These are phyloP conservation scores for Rhagonycha fulva DNA, from an alignment of 2,888 invertebrate genomes.

Conservation along the genomic window DNA sequence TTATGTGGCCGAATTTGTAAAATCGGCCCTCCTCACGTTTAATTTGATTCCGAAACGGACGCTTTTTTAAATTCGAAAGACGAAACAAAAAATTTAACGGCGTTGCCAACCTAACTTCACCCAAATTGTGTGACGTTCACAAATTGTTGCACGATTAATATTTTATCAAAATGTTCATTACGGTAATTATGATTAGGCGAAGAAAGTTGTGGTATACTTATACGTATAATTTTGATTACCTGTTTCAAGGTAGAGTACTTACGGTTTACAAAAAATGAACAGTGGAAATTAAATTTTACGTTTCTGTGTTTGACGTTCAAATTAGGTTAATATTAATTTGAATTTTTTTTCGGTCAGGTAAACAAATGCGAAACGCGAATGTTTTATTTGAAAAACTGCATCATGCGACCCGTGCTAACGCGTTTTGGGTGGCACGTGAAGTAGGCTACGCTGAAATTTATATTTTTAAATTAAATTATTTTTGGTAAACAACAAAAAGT, in stretches of 20 bases:
- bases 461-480: too few relatives aligned
- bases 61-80: slow-evolving; percentile 2
- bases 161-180: background rate
- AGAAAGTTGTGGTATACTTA: background rate
- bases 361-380: background rate
- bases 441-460: too few relatives aligned
- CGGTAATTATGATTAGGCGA: background rate
- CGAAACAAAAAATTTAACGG: background rate
- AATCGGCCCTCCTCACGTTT: background rate
- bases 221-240: too few relatives aligned
- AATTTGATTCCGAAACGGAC: background rate
- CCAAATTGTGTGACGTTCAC: background rate
- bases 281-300: too few relatives aligned
- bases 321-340: background rate
- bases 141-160: slow-evolving; percentile 1
- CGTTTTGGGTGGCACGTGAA: too few relatives aligned
- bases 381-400: background rate
- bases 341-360: background rate
- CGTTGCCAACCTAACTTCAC: background rate
- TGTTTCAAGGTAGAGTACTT: too few relatives aligned
- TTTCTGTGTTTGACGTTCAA: background rate
- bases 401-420: too few relatives aligned
- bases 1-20: background rate
- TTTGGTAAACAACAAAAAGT: too few relatives aligned
- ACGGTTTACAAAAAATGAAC: too few relatives aligned